phyloP scores from a whole-genome alignment of 2,113 vertebrate species.

The Electrona antarctica region DNA sequence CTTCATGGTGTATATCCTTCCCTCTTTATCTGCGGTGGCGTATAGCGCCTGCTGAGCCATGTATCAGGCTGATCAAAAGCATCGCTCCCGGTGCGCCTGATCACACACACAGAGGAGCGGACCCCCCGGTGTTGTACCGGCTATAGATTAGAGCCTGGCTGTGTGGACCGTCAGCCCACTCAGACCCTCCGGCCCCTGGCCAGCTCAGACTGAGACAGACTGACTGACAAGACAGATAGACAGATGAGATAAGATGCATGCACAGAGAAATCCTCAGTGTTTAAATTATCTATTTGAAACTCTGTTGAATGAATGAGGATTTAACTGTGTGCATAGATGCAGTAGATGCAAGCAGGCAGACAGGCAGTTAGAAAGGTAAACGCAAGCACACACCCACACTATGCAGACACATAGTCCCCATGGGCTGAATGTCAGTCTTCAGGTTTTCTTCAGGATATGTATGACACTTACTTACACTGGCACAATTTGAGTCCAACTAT shows the following conservation, averaged over 20 bases:
- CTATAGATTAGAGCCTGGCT: constrained; percentile 53
- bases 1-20: constrained; percentile 21
- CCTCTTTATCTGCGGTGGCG: constrained; percentile 39
- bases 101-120: constrained; percentile 49
- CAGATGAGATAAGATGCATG: not conserved
- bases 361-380: not conserved
- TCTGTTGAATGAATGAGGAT: too few species aligned
- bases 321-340: too few species aligned
- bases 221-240: constrained; percentile 3
- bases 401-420: not conserved
- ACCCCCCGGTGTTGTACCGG: constrained; percentile 41
- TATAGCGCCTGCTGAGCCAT: constrained; percentile 40
- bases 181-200: constrained; percentile 9
- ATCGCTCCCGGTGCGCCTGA: constrained; percentile 50
- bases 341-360: too few species aligned
- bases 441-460: too few species aligned
- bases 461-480: not conserved
- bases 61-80: constrained; percentile 58
- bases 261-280: not conserved
- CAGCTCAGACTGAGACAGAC: constrained; percentile 2
- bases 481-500: too few species aligned
- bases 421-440: too few species aligned
- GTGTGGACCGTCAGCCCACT: constrained; percentile 30
- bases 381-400: not conserved
- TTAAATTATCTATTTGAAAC: too few species aligned